Evolutionary conservation across 2,113 vertebrate species (phyloP).

Genomic region (Campylorhamphus procurvoides): DNA sequence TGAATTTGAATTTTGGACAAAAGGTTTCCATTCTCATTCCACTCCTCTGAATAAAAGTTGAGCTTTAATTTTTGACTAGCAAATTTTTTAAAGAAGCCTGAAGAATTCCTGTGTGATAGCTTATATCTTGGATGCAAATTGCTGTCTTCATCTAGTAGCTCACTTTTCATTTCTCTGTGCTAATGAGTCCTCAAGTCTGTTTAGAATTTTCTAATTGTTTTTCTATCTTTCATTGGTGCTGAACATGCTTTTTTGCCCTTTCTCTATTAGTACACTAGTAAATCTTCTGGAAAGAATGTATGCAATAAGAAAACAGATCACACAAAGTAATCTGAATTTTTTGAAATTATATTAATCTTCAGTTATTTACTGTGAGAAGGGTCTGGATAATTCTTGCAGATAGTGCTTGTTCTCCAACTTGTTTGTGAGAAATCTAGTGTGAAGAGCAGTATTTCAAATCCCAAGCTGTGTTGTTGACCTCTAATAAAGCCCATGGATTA

Average conservation of each 20-base stretch:
- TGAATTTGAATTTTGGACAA: neutral
- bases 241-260: neutral
- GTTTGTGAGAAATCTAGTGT: neutral
- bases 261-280: neutral
- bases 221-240: neutral
- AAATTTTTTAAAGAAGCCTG: neutral
- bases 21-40: neutral
- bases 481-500: neutral
- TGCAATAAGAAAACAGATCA: neutral
- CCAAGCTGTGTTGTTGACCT: neutral
- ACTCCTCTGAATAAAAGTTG: neutral
- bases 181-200: neutral
- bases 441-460: constrained; percentile 1
- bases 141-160: neutral
- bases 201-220: neutral
- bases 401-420: neutral
- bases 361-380: neutral
- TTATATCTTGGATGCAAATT: neutral
- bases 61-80: neutral
- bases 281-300: neutral
- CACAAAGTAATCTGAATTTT: neutral
- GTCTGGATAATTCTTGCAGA: neutral
- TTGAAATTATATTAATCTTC: neutral
- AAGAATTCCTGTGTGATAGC: neutral
- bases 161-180: neutral